Evolutionary conservation across 2,113 vertebrate genomes (phyloP).

Genomic region (Xiphophorus maculatus): DNA sequence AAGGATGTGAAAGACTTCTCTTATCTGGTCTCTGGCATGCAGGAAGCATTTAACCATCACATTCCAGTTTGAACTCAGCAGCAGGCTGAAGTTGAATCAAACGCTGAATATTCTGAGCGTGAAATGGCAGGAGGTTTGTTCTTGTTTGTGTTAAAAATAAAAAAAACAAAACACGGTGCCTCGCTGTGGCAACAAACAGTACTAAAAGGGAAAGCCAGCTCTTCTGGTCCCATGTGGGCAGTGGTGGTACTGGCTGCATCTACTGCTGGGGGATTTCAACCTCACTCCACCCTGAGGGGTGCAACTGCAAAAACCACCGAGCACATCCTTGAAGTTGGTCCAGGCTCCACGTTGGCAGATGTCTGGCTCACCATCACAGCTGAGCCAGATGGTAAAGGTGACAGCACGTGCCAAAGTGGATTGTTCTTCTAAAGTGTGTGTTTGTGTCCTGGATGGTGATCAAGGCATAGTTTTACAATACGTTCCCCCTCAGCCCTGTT

Average conservation of each 20-base stretch:
- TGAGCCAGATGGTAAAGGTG: constrained; percentile 58
- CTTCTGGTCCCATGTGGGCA: not conserved
- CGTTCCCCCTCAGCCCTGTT: not conserved
- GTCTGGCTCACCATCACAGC: constrained; percentile 40
- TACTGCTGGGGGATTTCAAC: not conserved
- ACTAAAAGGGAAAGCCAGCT: not conserved
- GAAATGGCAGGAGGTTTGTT: not conserved
- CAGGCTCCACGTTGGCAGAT: constrained; percentile 38
- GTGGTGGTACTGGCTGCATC: constrained; percentile 4
- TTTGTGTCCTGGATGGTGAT: constrained; percentile 1
- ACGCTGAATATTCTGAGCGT: not conserved
- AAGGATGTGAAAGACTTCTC: not conserved
- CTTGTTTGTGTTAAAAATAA: not conserved
- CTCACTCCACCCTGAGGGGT: constrained; percentile 13
- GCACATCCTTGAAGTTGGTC: constrained; percentile 43
- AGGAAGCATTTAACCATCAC: not conserved
- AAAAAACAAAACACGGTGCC: not conserved
- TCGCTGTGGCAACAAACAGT: not conserved
- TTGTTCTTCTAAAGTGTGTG: constrained; percentile 24
- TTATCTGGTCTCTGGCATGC: not conserved
- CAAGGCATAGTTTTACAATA: constrained; percentile 1
- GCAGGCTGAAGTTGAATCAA: not conserved
- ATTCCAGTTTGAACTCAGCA: not conserved
- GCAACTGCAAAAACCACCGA: not conserved
- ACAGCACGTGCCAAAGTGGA: constrained; percentile 36